Percentiles rank a stretch among this genome's conserved stretches.
phyloP scores from a whole-genome alignment of 2,888 invertebrate species.

The Polydrusus pterygomalis region DNA sequence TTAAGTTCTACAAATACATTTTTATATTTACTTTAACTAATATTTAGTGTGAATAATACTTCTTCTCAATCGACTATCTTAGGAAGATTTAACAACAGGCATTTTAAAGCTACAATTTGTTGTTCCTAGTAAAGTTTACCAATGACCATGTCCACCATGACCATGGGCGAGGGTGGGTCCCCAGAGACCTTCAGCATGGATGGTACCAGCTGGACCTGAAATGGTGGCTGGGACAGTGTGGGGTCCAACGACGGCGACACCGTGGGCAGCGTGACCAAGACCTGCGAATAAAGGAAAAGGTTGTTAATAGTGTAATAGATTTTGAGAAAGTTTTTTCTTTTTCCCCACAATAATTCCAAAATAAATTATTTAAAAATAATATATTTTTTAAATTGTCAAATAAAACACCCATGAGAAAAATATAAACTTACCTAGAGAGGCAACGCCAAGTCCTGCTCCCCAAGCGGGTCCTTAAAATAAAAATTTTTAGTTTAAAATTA shows the following conservation, averaged over 20 bases:
- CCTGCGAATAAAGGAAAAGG: background rate
- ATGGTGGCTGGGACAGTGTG: constrained; percentile 63
- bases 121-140: constrained; percentile 21
- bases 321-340: too few relatives aligned
- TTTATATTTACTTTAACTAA: too few relatives aligned
- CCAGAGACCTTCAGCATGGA: constrained; percentile 68
- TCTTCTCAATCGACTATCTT: constrained; percentile 16
- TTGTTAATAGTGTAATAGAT: too few relatives aligned
- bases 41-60: too few relatives aligned
- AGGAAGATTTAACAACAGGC: constrained; percentile 25
- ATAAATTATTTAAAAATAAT: background rate
- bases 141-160: constrained; percentile 51
- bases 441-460: constrained; percentile 35
- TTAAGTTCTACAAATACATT: too few relatives aligned
- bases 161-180: constrained; percentile 64
- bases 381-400: background rate
- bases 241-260: constrained; percentile 61
- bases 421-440: constrained; percentile 10
- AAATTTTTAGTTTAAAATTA: background rate
- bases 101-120: background rate
- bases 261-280: constrained; percentile 40
- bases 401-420: background rate
- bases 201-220: constrained; percentile 63
- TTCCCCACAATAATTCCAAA: too few relatives aligned
- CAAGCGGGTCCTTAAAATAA: constrained; percentile 33